A percentile compares a stretch with the other conserved stretches of the same genome.
phyloP scores from a whole-genome alignment of 2,888 invertebrate genomes.

The Agrochola circellaris region DNA sequence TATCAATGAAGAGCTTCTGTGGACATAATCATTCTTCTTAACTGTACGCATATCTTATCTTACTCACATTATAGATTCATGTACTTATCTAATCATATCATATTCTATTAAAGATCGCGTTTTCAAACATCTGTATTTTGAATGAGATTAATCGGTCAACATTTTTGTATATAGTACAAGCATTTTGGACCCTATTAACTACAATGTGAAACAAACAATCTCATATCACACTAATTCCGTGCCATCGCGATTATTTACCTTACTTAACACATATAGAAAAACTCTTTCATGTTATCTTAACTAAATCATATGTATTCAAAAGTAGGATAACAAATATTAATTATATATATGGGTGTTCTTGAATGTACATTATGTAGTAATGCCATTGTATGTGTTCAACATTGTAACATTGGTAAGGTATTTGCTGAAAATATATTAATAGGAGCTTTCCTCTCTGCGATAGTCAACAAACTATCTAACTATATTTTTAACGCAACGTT shows the following conservation, averaged over 20 bases:
- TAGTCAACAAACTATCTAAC: neutral
- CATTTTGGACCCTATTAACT: neutral
- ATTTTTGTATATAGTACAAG: neutral
- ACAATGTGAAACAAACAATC: neutral
- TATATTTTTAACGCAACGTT: neutral
- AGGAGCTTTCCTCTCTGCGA: neutral
- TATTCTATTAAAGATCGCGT: constrained; percentile 13
- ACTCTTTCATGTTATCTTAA: constrained; percentile 13
- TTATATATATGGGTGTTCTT: constrained; percentile 60
- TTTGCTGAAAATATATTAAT: constrained; percentile 35
- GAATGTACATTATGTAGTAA: constrained; percentile 72
- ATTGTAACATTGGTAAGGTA: constrained; percentile 49
- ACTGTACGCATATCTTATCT: constrained; percentile 56
- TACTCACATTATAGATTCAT: constrained; percentile 33
- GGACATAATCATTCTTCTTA: constrained; percentile 53
- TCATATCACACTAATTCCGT: neutral
- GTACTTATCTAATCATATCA: constrained; percentile 46
- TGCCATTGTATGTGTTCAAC: constrained; percentile 86
- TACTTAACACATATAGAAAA: neutral
- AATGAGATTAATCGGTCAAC: neutral
- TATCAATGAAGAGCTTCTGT: constrained; percentile 52
- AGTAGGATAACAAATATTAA: constrained; percentile 31
- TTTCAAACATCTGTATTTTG: neutral
- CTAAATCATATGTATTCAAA: constrained; percentile 26
- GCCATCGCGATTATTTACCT: neutral